Evolutionary conservation across 2,113 vertebrate species (phyloP), one percentile per base, ranked within the genome.

Genomic region (Sardina pilchardus): DNA sequence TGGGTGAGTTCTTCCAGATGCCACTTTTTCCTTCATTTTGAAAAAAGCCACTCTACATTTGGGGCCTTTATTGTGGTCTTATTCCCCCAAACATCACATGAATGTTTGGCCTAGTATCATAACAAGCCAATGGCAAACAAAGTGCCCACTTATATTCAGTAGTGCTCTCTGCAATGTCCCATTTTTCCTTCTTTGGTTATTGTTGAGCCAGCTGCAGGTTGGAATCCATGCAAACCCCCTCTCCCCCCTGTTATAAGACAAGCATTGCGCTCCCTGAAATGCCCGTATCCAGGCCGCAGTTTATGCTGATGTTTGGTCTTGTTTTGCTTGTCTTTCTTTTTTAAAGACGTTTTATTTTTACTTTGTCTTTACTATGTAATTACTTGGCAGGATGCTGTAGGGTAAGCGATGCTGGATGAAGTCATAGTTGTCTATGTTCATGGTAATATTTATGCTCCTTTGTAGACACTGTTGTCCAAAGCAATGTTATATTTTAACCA

Each of bases 61-160:
- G n/a, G 30, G 6, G 4, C 26, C 26, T 78, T 36, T 78, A 4
- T 36, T 36, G 30, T 78, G 10, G 16, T 16, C 81, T 78, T 84
- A 9, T 19, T 81, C 63, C 30, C 87, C n/a, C 88, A 85, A 82
- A 87, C 88, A 81, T 88, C 63, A 86, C 63, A 24, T 78, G 53
- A 48, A 85, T 81, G 82, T 81, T 81, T n/a, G 45, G 85, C 75
- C 78, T 45, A 47, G 81, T 26, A 36, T 3, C 53, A 21, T 89
- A 84, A 85, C 53, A 82, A 86, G 36, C 56, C 56, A 44, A 8
- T 88, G 87, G 87, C 88, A 86, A 90, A 90, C 84, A 89, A 87
- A 89, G n/a, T 84, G 86, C 50, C 8, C 42, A 36, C 63, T 67
- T 84, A 75, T 86, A 86, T 48, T 85, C 71, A 81, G 82, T 44